These are phyloP conservation scores for Merodon equestris DNA, from an alignment of 2,888 invertebrate species.

Conservation along the genomic window DNA sequence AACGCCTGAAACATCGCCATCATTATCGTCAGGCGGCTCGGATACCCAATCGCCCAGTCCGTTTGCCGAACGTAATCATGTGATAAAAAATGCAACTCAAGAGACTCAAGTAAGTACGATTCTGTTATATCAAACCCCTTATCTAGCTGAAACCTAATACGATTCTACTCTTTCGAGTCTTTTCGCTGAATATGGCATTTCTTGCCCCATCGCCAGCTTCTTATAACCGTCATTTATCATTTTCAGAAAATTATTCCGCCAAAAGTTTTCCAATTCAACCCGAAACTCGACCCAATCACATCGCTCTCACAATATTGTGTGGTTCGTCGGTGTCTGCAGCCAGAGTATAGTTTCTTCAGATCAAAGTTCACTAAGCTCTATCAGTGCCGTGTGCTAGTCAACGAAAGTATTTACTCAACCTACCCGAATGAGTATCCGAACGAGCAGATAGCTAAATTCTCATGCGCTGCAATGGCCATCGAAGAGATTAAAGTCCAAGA, in stretches of 20 bases:
- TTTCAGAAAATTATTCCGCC: slow-evolving; percentile 70
- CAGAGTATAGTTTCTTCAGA: slow-evolving; percentile 72
- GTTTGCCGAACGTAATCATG: slow-evolving; percentile 58
- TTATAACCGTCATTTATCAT: too few species aligned
- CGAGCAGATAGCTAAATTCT: slow-evolving; percentile 72
- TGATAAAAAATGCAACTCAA: slow-evolving; percentile 66
- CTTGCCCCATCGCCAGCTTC: too few species aligned
- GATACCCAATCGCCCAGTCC: slow-evolving; percentile 63
- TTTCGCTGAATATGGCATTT: too few species aligned
- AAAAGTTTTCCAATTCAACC: slow-evolving; percentile 71
- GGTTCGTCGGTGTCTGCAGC: slow-evolving; percentile 71
- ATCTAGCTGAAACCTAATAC: too few species aligned
- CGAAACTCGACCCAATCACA: slow-evolving; percentile 72
- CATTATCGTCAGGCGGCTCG: slow-evolving; percentile 65
- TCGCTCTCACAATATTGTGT: slow-evolving; percentile 74
- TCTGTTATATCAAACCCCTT: too few species aligned
- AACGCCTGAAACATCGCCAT: slow-evolving; percentile 68
- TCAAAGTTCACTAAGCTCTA: slow-evolving; percentile 71
- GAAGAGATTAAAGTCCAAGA: slow-evolving; percentile 73
- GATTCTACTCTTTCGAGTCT: too few species aligned
- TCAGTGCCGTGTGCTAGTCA: slow-evolving; percentile 75
- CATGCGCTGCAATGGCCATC: slow-evolving; percentile 74
- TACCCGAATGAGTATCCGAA: slow-evolving; percentile 75
- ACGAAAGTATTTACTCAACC: slow-evolving; percentile 73
- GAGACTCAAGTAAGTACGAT: slow-evolving; percentile 59